A percentile compares a stretch with the other conserved stretches of the same genome.
Evolutionary conservation across 2,888 invertebrate genomes (phyloP).

Genomic region (Sabatieria punctata): DNA sequence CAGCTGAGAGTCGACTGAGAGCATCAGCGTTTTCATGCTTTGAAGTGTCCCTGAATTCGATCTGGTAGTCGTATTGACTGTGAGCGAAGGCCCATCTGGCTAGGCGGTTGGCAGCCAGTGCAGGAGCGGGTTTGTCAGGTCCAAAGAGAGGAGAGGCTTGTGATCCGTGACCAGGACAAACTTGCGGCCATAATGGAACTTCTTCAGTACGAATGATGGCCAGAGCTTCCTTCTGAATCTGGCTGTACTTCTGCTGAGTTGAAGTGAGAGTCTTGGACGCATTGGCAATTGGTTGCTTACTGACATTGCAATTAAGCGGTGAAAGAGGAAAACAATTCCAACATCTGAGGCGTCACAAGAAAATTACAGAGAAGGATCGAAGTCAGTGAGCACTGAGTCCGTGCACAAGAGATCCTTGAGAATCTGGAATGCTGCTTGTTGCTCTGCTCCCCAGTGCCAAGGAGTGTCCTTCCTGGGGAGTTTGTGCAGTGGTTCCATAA

Average conservation of each 20-base stretch:
- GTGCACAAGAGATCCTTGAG: slow-evolving; percentile 7
- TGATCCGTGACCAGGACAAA: slow-evolving; percentile 11
- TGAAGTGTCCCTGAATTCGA: slow-evolving; percentile 1
- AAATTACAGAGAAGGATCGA: slow-evolving; percentile 2
- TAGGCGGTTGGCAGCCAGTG: slow-evolving; percentile 10
- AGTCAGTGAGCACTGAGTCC: slow-evolving; percentile 6
- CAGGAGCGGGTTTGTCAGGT: slow-evolving; percentile 5
- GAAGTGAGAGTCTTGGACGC: too few species aligned
- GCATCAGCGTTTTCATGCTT: slow-evolving; percentile 13
- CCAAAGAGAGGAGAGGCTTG: slow-evolving; percentile 11
- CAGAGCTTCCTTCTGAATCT: too few species aligned
- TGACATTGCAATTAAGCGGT: too few species aligned
- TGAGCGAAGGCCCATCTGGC: slow-evolving; percentile 11
- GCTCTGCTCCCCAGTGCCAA: slow-evolving; percentile 5
- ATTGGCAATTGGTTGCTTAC: too few species aligned
- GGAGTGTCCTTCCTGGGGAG: background rate
- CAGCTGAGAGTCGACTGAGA: slow-evolving; percentile 11
- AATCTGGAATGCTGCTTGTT: slow-evolving; percentile 7
- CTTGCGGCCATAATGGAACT: slow-evolving; percentile 6
- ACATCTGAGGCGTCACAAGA: background rate
- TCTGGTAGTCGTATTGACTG: slow-evolving; percentile 1
- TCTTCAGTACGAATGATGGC: too few species aligned
- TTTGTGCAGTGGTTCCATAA: slow-evolving; percentile 4
- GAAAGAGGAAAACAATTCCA: background rate
- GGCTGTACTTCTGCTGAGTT: too few species aligned